Evolutionary conservation across 2,797 vertebrate species (phyloP).

Genomic region (Nyctibius grandis): DNA sequence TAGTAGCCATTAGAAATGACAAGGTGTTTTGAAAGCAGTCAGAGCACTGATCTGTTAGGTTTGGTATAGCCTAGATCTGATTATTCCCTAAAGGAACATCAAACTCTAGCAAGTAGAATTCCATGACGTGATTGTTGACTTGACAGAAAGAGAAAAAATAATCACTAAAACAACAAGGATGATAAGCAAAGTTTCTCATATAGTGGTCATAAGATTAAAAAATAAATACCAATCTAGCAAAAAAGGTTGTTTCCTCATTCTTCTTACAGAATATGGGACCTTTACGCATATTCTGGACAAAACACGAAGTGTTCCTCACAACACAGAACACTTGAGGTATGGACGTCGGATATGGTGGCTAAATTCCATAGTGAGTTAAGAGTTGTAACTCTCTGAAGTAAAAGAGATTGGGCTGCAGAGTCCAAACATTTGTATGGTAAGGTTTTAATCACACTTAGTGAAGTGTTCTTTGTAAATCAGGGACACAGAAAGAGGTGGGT

Average conservation of each 20-base stretch:
- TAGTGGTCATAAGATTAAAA: constrained; percentile 76
- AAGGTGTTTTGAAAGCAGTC: constrained; percentile 47
- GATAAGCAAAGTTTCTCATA: constrained; percentile 60
- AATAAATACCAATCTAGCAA: constrained; percentile 77
- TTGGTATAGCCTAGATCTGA: constrained; percentile 63
- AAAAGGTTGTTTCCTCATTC: constrained; percentile 54
- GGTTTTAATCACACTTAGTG: constrained; percentile 56
- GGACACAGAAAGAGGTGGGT: constrained; percentile 45
- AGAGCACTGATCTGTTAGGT: constrained; percentile 60
- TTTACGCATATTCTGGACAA: constrained; percentile 63
- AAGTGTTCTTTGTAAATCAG: constrained; percentile 60
- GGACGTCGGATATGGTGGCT: constrained; percentile 66
- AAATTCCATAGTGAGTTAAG: constrained; percentile 67
- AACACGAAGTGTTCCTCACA: constrained; percentile 68
- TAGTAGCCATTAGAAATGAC: constrained; percentile 47
- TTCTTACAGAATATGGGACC: constrained; percentile 65
- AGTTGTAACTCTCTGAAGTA: constrained; percentile 63
- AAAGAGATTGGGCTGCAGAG: constrained; percentile 57
- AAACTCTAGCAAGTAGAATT: constrained; percentile 46
- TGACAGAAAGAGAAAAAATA: constrained; percentile 57
- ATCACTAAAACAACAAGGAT: constrained; percentile 52
- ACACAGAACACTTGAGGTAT: constrained; percentile 75
- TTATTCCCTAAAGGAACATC: constrained; percentile 22
- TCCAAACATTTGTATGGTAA: constrained; percentile 45
- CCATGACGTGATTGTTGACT: constrained; percentile 40